phyloP scores from a whole-genome alignment of 2,797 vertebrate genomes.

The Acrocephalus scirpaceus region DNA sequence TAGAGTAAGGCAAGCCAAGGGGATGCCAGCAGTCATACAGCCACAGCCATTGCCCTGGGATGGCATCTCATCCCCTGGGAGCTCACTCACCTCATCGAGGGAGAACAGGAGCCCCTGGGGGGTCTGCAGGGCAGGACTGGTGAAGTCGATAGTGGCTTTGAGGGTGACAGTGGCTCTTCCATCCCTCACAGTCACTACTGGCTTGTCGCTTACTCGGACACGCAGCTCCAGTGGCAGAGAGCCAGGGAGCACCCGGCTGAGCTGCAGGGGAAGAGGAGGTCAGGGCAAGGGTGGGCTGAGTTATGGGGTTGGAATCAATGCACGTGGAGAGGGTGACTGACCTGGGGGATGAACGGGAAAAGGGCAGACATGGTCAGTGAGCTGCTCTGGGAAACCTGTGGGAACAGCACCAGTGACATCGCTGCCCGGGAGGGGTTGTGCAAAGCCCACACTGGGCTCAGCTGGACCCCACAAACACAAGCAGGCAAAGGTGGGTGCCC shows the following conservation, averaged over 20 bases:
- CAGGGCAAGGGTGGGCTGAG: background rate
- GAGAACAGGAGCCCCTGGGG: conserved; percentile 41
- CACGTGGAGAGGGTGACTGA: background rate
- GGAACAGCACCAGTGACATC: fast-evolving
- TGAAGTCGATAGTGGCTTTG: background rate
- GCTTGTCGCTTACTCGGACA: background rate
- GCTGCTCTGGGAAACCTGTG: conserved; percentile 12
- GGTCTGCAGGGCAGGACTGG: background rate
- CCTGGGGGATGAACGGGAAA: conserved; percentile 37
- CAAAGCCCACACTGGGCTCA: background rate
- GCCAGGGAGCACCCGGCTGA: background rate
- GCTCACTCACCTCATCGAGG: conserved; percentile 54
- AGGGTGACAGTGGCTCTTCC: conserved; percentile 46
- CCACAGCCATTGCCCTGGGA: background rate
- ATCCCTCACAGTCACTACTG: background rate
- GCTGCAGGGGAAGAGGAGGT: background rate
- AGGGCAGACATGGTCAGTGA: conserved; percentile 32
- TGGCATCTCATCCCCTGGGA: fast-evolving
- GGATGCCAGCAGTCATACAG: background rate
- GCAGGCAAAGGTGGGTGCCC: fast-evolving
- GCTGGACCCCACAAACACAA: background rate
- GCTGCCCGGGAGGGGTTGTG: fast-evolving
- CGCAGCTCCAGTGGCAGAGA: conserved; percentile 42
- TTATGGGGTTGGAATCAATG: background rate
- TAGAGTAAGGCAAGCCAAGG: background rate